Evolutionary conservation across 2,888 invertebrate genomes (phyloP).

Genomic region (Sericinus montela): DNA sequence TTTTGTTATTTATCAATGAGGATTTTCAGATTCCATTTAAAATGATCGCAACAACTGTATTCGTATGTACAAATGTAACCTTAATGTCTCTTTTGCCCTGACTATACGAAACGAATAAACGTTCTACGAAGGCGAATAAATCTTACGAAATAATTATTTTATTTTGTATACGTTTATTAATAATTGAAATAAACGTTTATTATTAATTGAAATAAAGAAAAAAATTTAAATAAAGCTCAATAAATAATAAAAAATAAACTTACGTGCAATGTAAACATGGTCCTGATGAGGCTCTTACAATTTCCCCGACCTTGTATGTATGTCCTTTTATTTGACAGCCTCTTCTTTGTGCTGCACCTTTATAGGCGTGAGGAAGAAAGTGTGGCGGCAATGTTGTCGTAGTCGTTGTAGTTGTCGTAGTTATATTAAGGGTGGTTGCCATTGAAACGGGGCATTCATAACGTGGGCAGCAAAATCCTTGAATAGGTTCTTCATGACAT

Average conservation of each 20-base stretch:
- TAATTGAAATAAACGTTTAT: no score
- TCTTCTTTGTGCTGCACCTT: slow-evolving; percentile 84
- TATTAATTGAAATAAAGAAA: background rate
- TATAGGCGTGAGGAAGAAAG: slow-evolving; percentile 88
- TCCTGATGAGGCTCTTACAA: slow-evolving; percentile 91
- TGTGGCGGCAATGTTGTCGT: slow-evolving; percentile 92
- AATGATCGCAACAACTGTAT: no score
- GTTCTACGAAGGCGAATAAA: no score
- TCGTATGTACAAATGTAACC: no score
- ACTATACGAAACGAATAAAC: no score
- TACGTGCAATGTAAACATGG: slow-evolving; percentile 97
- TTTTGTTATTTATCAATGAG: no score
- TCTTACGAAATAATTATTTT: no score
- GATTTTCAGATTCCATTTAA: no score
- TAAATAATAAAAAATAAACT: slow-evolving; percentile 61
- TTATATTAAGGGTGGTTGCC: slow-evolving; percentile 89
- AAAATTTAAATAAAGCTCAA: background rate
- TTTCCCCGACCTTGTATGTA: slow-evolving; percentile 91
- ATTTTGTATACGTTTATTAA: no score
- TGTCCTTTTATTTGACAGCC: slow-evolving; percentile 93
- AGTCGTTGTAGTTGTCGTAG: slow-evolving; percentile 93
- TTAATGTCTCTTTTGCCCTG: no score
- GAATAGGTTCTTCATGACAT: slow-evolving; percentile 94
- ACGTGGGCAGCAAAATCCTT: slow-evolving; percentile 96
- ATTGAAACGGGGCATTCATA: slow-evolving; percentile 96